Evolutionary conservation across 2,113 vertebrate genomes (phyloP), one percentile per base, ranked within the genome.

Genomic region (Symphodus melops): DNA sequence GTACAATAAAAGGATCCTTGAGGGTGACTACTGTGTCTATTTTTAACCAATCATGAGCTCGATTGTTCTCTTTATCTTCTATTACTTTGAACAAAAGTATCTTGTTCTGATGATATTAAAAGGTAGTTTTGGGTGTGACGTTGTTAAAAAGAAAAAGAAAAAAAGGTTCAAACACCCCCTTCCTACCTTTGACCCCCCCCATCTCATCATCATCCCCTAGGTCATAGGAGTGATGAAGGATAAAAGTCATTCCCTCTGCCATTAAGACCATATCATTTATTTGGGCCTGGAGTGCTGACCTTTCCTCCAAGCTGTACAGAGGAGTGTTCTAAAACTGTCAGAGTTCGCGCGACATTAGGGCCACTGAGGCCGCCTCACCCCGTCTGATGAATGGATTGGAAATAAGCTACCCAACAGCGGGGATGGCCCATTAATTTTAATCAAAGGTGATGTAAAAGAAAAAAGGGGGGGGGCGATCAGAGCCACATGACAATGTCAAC

Each of bases 351-450:
- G 77, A 90, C 94, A 92, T 79, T 19, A 73, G 93, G 94, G 94
- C 95, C 93, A 87, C 93, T 88, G 93, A 94, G 92, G 86, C 94
- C 88, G 93, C 90, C 92, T 95, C 78, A 81, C 94, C 95, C 93
- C 87, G 90, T 89, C 95, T 97, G 96, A 97, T 96, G 95, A 96
- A 98, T 98, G 96, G 94, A 94, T 97, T 96, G 95, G 95, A 97
- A 96, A 96, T 96, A 95, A 96, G 95, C 95, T 94, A 93, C 94
- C 96, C 95, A 95, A 94, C 94, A 95, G 93, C 94, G 86, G 95
- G 93, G 94, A 98, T 94, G 95, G 96, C 83, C 95, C 96, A 98
- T 99, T 98, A 97, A 98, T 98, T 98, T 96, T 98, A 96, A 97
- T 98, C 96, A 97, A 96, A 97, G 95, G 94, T 97, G 96, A 95